Evolutionary conservation across 92 coral and sea anemone genomes (phyloP).

Genomic region (Zoanthus sansibaricus): DNA sequence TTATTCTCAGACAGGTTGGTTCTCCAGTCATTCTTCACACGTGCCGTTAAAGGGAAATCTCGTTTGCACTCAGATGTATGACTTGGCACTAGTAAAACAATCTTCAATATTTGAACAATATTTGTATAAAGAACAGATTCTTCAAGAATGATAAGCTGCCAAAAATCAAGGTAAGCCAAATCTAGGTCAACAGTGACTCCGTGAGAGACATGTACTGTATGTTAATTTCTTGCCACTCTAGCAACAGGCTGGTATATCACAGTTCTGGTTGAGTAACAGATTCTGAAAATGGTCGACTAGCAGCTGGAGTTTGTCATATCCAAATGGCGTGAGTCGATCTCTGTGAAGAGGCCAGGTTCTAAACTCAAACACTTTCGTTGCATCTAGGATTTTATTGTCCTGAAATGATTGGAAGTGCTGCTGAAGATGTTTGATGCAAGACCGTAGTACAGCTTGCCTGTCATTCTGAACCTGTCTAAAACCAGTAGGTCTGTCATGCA

Average conservation of each 20-base stretch:
- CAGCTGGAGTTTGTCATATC: conserved; percentile 47
- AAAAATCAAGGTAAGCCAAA: conserved; percentile 42
- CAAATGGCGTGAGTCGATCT: conserved; percentile 38
- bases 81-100: conserved; percentile 46
- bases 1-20: conserved; percentile 38
- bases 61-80: conserved; percentile 46
- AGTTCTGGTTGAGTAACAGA: conserved; percentile 39
- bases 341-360: neutral
- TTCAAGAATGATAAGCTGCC: conserved; percentile 43
- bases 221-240: conserved; percentile 44
- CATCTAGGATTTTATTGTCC: conserved; percentile 24
- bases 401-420: conserved; percentile 41
- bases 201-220: conserved; percentile 30
- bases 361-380: neutral
- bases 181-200: conserved; percentile 41
- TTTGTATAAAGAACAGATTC: conserved; percentile 34
- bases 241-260: conserved; percentile 43
- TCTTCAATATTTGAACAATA: conserved; percentile 30
- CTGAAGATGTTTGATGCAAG: conserved; percentile 49
- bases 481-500: conserved; percentile 33
- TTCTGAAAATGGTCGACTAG: conserved; percentile 37
- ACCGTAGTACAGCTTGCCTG: conserved; percentile 38
- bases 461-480: conserved; percentile 39
- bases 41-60: conserved; percentile 44
- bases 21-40: conserved; percentile 35